phyloP scores from a whole-genome alignment of 1,140 invertebrate genomes.

The Plodia interpunctella region DNA sequence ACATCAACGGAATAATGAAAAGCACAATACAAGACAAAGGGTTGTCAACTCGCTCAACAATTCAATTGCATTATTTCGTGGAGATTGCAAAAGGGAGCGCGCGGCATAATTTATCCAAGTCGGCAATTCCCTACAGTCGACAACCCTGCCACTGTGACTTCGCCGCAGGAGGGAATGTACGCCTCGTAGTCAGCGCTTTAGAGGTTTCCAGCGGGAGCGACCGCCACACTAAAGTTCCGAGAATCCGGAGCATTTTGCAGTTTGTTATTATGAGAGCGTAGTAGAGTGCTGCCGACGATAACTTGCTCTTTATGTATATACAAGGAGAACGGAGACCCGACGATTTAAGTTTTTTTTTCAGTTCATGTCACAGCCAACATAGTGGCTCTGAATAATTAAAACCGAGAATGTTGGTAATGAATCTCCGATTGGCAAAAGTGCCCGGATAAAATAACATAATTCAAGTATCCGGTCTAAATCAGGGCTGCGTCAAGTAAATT shows the following conservation, averaged over 20 bases:
- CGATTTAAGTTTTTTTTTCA: constrained; percentile 34
- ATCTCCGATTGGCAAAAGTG: not conserved
- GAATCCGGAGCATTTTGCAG: constrained; percentile 68
- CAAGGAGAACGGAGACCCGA: constrained; percentile 46
- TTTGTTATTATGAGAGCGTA: constrained; percentile 52
- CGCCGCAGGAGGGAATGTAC: constrained; percentile 43
- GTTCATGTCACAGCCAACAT: constrained; percentile 20
- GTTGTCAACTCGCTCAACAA: constrained; percentile 34
- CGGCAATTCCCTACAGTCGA: constrained; percentile 63
- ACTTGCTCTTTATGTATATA: constrained; percentile 50
- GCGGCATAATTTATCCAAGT: constrained; percentile 64
- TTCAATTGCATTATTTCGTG: constrained; percentile 63
- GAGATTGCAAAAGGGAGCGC: constrained; percentile 53
- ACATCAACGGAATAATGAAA: constrained; percentile 13
- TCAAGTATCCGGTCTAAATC: not conserved
- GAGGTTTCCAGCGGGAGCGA: constrained; percentile 52
- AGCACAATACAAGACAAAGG: constrained; percentile 35
- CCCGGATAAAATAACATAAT: not conserved
- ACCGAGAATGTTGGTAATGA: constrained; percentile 8
- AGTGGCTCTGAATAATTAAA: constrained; percentile 25
- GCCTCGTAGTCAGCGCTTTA: constrained; percentile 59
- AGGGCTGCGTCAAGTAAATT: not conserved
- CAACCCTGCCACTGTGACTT: constrained; percentile 53
- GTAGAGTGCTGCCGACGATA: constrained; percentile 42
- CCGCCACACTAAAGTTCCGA: constrained; percentile 56